These are phyloP conservation scores for Parnassius apollo DNA, from an alignment of 2,888 invertebrate genomes.

Conservation along the genomic window DNA sequence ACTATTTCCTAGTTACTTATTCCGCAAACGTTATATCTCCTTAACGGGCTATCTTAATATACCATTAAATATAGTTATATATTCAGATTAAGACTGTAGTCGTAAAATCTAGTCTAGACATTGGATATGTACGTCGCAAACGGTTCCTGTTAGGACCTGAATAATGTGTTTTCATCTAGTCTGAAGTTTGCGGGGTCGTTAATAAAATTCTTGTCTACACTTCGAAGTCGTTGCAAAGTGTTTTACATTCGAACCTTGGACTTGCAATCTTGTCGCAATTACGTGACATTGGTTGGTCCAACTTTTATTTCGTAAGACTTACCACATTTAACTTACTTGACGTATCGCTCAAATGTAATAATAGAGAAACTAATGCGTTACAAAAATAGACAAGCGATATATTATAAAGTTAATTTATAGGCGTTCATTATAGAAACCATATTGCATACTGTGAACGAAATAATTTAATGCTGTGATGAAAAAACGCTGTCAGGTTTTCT, in stretches of 20 bases:
- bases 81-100: neutral
- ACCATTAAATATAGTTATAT: too few relatives aligned
- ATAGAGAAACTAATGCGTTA: neutral
- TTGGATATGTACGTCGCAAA: neutral
- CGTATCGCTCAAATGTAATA: neutral
- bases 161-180: constrained; percentile 11
- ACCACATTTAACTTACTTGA: too few relatives aligned
- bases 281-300: constrained; percentile 2
- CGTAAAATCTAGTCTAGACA: constrained; percentile 5
- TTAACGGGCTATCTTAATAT: constrained; percentile 26
- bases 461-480: too few relatives aligned
- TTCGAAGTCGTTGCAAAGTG: neutral
- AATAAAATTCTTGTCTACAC: constrained; percentile 8
- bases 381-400: neutral
- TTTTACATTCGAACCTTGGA: constrained; percentile 3
- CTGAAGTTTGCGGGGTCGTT: constrained; percentile 1
- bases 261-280: neutral
- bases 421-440: too few relatives aligned
- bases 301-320: constrained; percentile 1
- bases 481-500: too few relatives aligned
- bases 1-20: constrained; percentile 64
- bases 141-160: constrained; percentile 1
- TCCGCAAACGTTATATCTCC: constrained; percentile 55
- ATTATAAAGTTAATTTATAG: too few relatives aligned
- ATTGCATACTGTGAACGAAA: too few relatives aligned